Evolutionary conservation across 2,797 vertebrate species (phyloP), one percentile per base, ranked within the genome.

Genomic region (Limosa lapponica): DNA sequence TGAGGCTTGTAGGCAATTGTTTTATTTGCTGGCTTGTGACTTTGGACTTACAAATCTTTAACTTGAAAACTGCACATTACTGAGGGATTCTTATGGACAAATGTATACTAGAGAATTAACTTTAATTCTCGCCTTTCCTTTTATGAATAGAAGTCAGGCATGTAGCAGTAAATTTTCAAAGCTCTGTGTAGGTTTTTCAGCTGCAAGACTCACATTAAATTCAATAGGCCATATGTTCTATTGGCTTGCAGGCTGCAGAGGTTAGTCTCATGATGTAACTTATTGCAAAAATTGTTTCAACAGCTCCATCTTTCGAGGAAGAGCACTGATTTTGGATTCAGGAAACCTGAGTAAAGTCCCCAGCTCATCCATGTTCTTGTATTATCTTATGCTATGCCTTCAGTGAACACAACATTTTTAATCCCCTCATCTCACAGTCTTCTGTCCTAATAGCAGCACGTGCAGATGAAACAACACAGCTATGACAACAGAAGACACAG

Each of bases 151-250:
- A 92, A 94, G 28, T 74, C 72, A 78, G 69, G 43, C 27, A 61
- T 24, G 28, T 59, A 82, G 52, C 58, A 70, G 52, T 89, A 93
- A 89, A 89, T 94, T 91, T 96, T 86, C 64, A 93, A 85, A 85
- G 80, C 12, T 87, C 79, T 83, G 23, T 82, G 87, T 81, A 85
- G 89, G 34, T 65, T 91, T 94, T 94, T 95, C 69, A 95, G 46
- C 51, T 71, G 34, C 57, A 88, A 89, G 67, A 65, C 30, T 91
- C 57, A 27, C 66, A 62, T 75, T 94, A 88, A 96, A 96, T 96
- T 94, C 69, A 94, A 89, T 91, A 57, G 72, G 43, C 89, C 89
- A 66, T 96, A 96, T 95, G 92, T 89, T 96, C 67, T 69, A 51
- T 72, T 91, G 94, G 89, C 75, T 96, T 87, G 24, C 57, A 88